These are phyloP conservation scores for Saimiri boliviensis DNA, from an alignment of 2,113 vertebrate genomes.

Conservation along the genomic window DNA sequence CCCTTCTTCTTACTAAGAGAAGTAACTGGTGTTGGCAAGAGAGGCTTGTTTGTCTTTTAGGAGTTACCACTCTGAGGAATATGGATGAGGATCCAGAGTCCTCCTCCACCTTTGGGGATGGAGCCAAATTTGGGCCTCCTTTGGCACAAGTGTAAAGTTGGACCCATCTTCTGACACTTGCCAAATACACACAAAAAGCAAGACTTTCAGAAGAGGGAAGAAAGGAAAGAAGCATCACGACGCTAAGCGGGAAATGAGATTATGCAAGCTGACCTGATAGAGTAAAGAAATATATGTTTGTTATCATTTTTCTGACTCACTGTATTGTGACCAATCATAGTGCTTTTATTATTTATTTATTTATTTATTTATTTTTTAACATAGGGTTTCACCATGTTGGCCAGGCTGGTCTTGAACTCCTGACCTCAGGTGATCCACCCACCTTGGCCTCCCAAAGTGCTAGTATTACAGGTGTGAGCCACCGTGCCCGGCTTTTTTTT, in stretches of 20 bases:
- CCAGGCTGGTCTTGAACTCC: too few relatives aligned
- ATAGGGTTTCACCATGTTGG: too few relatives aligned
- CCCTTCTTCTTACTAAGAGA: neutral
- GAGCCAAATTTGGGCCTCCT: neutral
- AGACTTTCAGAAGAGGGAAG: neutral
- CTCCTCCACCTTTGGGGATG: neutral
- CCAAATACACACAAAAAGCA: neutral
- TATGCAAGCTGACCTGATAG: neutral
- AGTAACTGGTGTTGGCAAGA: neutral
- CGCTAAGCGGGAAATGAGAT: neutral
- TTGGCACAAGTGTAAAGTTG: neutral
- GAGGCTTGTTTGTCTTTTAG: conserved; percentile 12
- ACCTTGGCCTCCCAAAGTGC: too few relatives aligned
- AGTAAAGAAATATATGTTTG: neutral
- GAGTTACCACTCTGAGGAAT: neutral
- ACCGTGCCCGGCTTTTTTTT: too few relatives aligned
- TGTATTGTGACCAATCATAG: neutral
- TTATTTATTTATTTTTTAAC: too few relatives aligned
- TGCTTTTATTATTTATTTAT: neutral
- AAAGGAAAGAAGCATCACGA: neutral
- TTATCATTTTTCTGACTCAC: neutral
- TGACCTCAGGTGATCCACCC: too few relatives aligned
- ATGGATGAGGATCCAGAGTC: neutral
- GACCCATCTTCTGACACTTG: neutral
- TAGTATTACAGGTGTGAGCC: too few relatives aligned